Base-by-base conservation (phyloP, 2,113 vertebrate species). In the Epinephelus cyanopodus region DNA sequence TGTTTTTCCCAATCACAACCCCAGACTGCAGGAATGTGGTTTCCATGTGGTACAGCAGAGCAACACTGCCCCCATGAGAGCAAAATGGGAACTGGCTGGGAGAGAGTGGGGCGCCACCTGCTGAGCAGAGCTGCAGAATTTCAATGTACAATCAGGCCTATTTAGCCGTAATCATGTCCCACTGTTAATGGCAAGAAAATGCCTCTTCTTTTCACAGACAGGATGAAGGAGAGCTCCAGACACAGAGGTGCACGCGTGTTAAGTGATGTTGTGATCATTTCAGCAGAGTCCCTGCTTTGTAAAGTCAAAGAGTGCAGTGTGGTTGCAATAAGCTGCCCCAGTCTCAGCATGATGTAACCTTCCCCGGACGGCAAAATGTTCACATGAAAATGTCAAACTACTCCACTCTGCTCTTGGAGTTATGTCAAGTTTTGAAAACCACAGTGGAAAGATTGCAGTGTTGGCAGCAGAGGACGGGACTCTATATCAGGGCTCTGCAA, bases 51-150 rank as follows among this genome's bases (percentile, higher is more conserved):
- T 56, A 27, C 33, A 39, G 76, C 79, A 25, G 90, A 87, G 69
- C 89, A 93, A 94, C 84, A 93, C 89, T 93, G 94, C 93, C 94
- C 94, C 92, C 95, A 6, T 42, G 79, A 79, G 94, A 61, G 53
- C 54, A 48, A 61, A 45, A 0, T 0, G 0, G 1, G 76, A 57
- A 84, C 3, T 47, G 69, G 6, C 0, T 1, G 42, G 17, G 0
- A 45, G n/a, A 9, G 74, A 21, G 29, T 4, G 0, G 5, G 27
- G 87, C 87, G 88, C 89, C 91, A 33, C 71, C 92, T 93, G 91
- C 87, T 86, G 93, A 27, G 56, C 53, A 23, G 14, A 79, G 39
- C 5, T 23, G 73, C 56, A 15, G 3, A 21, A 37, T 23, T 54
- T 64, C 10, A 56, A 85, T 14, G 8, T 27, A 1, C 58, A 64